Conservation (phyloP, 2,888 invertebrate genomes). For the Gastracanthus pulcherrimus region DNA sequence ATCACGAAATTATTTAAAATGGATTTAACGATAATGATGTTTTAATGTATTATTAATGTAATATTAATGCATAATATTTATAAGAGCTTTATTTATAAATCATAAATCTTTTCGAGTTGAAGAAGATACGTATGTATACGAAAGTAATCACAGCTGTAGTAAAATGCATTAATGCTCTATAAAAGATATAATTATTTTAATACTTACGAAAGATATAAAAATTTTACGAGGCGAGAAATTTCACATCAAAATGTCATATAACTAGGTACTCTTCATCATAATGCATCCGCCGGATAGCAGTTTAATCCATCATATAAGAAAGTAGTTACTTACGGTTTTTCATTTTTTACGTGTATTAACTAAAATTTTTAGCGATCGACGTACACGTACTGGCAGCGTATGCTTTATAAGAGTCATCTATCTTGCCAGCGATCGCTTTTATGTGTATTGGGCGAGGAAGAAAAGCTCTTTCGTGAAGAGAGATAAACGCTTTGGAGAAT, state of each 20-base stretch:
- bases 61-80: background rate
- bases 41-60: too few relatives aligned
- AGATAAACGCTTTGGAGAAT: constrained; percentile 28
- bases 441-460: background rate
- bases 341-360: too few relatives aligned
- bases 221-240: constrained; percentile 14
- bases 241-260: background rate
- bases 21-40: too few relatives aligned
- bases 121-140: background rate
- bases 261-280: background rate
- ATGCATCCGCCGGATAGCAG: background rate
- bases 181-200: background rate
- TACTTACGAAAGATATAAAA: background rate
- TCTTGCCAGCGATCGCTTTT: background rate
- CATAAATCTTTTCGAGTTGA: background rate
- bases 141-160: background rate
- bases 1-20: too few relatives aligned
- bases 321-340: background rate
- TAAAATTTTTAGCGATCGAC: background rate
- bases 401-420: background rate
- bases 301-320: background rate
- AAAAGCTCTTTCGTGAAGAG: background rate
- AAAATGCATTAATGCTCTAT: background rate
- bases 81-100: background rate
- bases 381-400: background rate